Percentiles rank a stretch among this genome's conserved stretches.
These are phyloP conservation scores for Rhagologus leucostigma DNA, from an alignment of 2,113 vertebrate genomes.

Conservation along the genomic window DNA sequence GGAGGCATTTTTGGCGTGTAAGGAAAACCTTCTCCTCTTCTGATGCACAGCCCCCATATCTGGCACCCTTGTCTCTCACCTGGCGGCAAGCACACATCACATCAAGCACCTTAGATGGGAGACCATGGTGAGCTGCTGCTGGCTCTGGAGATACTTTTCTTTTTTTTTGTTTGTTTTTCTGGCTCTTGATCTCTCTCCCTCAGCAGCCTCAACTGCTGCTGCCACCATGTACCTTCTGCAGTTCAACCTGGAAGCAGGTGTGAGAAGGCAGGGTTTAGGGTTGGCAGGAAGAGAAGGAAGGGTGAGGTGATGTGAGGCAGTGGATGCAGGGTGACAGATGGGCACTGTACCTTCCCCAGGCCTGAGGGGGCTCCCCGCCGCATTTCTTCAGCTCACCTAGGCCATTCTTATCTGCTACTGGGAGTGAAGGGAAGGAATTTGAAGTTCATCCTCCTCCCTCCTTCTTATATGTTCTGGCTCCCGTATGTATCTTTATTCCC, in stretches of 20 bases:
- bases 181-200: not conserved
- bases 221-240: not conserved
- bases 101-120: not conserved
- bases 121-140: not conserved
- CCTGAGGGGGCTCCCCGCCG: not conserved
- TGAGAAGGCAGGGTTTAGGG: not conserved
- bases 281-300: not conserved
- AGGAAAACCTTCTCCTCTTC: not conserved
- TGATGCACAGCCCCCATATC: not conserved
- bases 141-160: not conserved
- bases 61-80: not conserved
- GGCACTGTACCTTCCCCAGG: not conserved
- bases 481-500: not conserved
- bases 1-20: slow-evolving; percentile 38
- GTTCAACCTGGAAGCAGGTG: not conserved
- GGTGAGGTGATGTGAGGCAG: not conserved
- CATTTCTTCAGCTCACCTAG: not conserved
- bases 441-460: not conserved
- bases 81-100: not conserved
- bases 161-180: not conserved
- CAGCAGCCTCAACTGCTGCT: not conserved
- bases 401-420: not conserved
- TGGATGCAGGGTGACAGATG: not conserved
- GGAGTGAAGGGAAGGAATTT: not conserved
- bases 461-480: not conserved